Conservation (phyloP, 1,140 invertebrate species). For the Maniola jurtina region DNA sequence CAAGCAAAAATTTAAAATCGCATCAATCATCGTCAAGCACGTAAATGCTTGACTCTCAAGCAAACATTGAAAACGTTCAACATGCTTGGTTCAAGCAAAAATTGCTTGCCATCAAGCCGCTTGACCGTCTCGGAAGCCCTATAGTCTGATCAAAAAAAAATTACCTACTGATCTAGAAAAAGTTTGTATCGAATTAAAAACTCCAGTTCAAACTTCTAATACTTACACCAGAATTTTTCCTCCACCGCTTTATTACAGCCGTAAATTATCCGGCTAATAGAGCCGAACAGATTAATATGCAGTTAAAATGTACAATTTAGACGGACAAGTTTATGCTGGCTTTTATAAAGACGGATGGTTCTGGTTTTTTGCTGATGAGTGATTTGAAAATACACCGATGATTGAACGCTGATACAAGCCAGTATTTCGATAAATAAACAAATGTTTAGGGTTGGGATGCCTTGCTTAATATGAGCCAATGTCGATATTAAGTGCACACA, state of each 20-base stretch:
- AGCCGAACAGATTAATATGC: conserved; percentile 66
- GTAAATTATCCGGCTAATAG: conserved; percentile 63
- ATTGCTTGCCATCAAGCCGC: too few species aligned
- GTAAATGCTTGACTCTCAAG: too few species aligned
- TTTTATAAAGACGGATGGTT: conserved; percentile 74
- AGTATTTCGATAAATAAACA: conserved; percentile 74
- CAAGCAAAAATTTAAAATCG: too few species aligned
- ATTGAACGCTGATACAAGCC: conserved; percentile 72
- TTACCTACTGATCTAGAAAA: conserved; percentile 1
- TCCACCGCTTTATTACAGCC: conserved; percentile 48
- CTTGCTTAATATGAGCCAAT: conserved; percentile 19
- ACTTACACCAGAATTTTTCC: conserved; percentile 30
- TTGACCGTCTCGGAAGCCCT: too few species aligned
- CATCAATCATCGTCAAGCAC: too few species aligned
- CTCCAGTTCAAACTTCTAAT: conserved; percentile 2
- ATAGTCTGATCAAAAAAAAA: too few species aligned
- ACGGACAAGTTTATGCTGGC: conserved; percentile 56
- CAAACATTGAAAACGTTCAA: too few species aligned
- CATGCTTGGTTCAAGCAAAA: too few species aligned
- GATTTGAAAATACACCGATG: conserved; percentile 69
- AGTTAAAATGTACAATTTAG: conserved; percentile 68
- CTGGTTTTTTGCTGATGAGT: conserved; percentile 52
- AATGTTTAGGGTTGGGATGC: conserved; percentile 39
- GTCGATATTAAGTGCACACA: conserved; percentile 7
- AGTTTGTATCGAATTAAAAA: neutral